Evolutionary conservation across 2,797 vertebrate genomes (phyloP).

Genomic region (Nyctibius grandis): DNA sequence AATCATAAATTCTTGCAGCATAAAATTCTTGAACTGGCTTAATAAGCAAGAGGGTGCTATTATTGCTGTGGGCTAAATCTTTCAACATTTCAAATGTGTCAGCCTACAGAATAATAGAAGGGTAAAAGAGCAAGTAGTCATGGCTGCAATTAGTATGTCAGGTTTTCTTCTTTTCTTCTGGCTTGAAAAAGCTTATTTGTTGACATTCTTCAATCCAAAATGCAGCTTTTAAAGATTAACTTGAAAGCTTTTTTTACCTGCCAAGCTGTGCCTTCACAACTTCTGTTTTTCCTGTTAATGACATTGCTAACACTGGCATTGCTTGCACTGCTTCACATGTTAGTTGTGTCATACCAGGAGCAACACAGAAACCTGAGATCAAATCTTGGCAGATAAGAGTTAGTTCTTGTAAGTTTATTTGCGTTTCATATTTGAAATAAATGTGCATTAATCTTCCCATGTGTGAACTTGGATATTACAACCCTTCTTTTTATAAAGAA

Average conservation of each 20-base stretch:
- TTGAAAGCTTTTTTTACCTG: background rate
- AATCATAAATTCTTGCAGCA: background rate
- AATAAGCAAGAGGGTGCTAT: background rate
- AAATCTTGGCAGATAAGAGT: constrained; percentile 44
- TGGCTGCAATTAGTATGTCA: background rate
- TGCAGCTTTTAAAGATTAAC: background rate
- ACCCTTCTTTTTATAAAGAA: background rate
- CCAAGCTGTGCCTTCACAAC: background rate
- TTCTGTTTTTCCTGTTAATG: constrained; percentile 54
- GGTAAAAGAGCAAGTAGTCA: background rate
- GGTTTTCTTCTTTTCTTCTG: background rate
- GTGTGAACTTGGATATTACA: background rate
- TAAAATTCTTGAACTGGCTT: background rate
- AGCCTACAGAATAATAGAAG: background rate
- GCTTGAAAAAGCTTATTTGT: background rate
- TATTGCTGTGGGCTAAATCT: background rate
- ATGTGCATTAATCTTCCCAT: background rate
- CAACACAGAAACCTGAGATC: constrained; percentile 59
- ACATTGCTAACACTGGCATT: constrained; percentile 46
- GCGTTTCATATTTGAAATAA: background rate
- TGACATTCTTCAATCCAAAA: background rate
- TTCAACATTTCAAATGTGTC: background rate
- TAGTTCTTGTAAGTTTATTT: background rate
- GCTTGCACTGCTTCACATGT: constrained; percentile 48
- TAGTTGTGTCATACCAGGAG: constrained; percentile 65